Conservation (phyloP, 2,888 invertebrate species). For the Pyrocoelia pectoralis region DNA sequence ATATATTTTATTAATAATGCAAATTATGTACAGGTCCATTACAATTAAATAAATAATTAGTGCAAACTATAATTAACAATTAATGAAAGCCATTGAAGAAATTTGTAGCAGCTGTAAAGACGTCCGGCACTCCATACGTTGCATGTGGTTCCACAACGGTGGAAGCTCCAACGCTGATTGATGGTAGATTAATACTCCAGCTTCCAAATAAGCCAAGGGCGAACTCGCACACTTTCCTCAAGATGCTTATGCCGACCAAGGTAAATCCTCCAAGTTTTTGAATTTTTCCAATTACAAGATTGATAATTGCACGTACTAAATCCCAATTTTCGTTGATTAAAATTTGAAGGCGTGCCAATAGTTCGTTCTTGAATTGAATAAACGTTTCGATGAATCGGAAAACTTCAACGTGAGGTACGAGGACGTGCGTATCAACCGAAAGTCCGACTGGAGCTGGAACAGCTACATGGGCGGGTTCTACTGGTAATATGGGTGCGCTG, state of each 20-base stretch:
- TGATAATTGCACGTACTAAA: conserved; percentile 41
- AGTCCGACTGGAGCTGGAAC: not conserved
- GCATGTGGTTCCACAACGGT: not conserved
- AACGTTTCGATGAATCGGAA: conserved; percentile 44
- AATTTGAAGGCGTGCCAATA: conserved; percentile 39
- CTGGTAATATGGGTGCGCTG: not conserved
- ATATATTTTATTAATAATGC: too few species aligned
- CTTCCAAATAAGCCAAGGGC: conserved; percentile 39
- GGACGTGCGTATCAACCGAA: conserved; percentile 3
- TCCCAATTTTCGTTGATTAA: conserved; percentile 46
- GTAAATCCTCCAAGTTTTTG: conserved; percentile 43
- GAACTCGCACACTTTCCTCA: conserved; percentile 45
- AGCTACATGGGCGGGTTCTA: not conserved
- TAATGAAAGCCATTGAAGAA: not conserved
- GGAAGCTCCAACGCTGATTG: conserved; percentile 17
- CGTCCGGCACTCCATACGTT: conserved; percentile 14
- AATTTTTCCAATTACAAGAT: conserved; percentile 41
- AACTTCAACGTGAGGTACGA: conserved; percentile 44
- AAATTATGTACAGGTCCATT: too few species aligned
- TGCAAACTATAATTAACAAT: too few species aligned
- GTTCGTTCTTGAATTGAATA: conserved; percentile 44
- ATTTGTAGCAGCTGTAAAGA: not conserved
- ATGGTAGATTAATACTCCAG: conserved; percentile 41
- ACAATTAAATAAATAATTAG: too few species aligned
- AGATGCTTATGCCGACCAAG: conserved; percentile 41